A percentile compares a stretch with the other conserved stretches of the same genome.
phyloP scores from a whole-genome alignment of 2,888 invertebrate species.

The Hoplodrina blanda region DNA sequence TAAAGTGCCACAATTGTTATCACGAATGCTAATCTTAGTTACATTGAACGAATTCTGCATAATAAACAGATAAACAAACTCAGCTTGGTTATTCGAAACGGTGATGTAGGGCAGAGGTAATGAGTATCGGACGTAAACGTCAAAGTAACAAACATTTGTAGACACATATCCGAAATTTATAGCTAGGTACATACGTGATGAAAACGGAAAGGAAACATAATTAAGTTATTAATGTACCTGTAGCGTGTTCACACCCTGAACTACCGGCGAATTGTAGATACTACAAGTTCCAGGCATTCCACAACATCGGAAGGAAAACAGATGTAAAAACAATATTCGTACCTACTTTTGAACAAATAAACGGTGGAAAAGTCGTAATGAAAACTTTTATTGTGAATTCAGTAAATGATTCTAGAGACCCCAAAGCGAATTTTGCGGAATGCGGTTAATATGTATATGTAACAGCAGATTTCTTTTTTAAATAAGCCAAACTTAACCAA shows the following conservation, averaged over 20 bases:
- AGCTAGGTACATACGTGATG: conserved; percentile 20
- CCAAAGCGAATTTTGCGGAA: too few relatives aligned
- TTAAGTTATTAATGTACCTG: conserved; percentile 25
- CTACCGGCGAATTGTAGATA: conserved; percentile 15
- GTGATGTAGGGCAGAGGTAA: conserved; percentile 41
- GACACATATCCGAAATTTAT: conserved; percentile 26
- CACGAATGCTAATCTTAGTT: conserved; percentile 33
- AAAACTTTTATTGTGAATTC: too few relatives aligned
- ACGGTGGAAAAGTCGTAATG: too few relatives aligned
- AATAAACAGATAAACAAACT: conserved; percentile 44
- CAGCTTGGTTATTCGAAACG: conserved; percentile 25
- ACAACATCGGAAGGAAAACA: conserved; percentile 17
- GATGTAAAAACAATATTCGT: conserved; percentile 11
- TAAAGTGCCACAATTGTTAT: conserved; percentile 30
- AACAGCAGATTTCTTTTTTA: too few relatives aligned
- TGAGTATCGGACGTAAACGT: conserved; percentile 44
- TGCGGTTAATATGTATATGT: too few relatives aligned
- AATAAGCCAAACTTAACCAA: too few relatives aligned
- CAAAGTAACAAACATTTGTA: conserved; percentile 25
- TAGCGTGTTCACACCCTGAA: conserved; percentile 32
- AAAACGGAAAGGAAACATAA: conserved; percentile 39
- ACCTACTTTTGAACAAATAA: conserved; percentile 6
- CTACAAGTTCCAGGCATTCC: conserved; percentile 7
- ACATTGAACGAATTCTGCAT: conserved; percentile 51
- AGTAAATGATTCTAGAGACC: too few relatives aligned